Evolutionary conservation across 2,888 invertebrate species (phyloP).

Genomic region (Amiota communis): DNA sequence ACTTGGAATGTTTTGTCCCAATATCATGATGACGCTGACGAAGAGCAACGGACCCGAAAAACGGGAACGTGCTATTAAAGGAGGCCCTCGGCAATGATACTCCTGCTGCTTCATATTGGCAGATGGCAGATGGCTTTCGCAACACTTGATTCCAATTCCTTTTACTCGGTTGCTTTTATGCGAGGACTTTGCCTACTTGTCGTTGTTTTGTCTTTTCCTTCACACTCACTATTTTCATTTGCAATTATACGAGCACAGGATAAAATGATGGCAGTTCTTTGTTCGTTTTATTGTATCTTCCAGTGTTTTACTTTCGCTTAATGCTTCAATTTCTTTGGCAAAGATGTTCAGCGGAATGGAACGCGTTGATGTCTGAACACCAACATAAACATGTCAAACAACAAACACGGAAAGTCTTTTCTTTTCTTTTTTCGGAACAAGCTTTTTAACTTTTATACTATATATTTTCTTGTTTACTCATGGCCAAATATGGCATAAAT

Average conservation of each 20-base stretch:
- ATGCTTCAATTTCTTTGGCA: conserved; percentile 36
- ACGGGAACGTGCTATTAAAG: background rate
- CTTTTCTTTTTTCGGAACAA: no score
- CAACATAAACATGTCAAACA: conserved; percentile 33
- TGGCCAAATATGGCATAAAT: no score
- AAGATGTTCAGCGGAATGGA: conserved; percentile 11
- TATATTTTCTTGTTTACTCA: no score
- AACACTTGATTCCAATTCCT: no score
- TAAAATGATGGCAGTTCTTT: conserved; percentile 18
- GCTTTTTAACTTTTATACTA: no score
- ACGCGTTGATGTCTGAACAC: background rate
- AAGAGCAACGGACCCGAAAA: conserved; percentile 36
- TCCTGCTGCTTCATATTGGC: conserved; percentile 42
- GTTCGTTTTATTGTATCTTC: conserved; percentile 24
- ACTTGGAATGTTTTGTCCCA: conserved; percentile 52
- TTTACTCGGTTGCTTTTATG: no score
- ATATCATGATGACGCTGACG: conserved; percentile 47
- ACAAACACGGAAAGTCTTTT: conserved; percentile 31
- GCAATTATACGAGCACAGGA: conserved; percentile 45
- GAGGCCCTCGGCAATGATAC: conserved; percentile 30
- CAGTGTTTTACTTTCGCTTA: conserved; percentile 36
- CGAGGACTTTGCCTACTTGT: background rate
- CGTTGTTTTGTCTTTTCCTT: conserved; percentile 29
- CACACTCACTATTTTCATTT: conserved; percentile 48
- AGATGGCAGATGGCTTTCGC: no score